These are phyloP conservation scores for Palythoa heliodiscus DNA, from an alignment of 92 coral and sea anemone species.

Conservation along the genomic window DNA sequence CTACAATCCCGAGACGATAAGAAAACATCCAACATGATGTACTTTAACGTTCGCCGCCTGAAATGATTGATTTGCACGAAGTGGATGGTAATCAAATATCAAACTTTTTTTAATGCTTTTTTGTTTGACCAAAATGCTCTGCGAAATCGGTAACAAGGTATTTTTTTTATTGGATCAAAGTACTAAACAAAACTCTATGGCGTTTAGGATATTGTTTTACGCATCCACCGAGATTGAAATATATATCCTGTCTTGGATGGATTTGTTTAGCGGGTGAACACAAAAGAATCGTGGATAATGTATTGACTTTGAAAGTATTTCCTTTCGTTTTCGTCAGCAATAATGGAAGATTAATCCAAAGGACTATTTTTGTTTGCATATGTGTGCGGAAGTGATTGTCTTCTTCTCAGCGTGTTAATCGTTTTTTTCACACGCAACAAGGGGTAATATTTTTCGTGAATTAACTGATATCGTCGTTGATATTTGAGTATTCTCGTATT, in stretches of 20 bases:
- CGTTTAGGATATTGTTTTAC: not conserved
- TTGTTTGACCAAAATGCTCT: not conserved
- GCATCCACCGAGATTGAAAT: not conserved
- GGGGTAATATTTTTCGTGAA: not conserved
- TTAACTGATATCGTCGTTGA: not conserved
- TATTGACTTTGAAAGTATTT: slow-evolving; percentile 16
- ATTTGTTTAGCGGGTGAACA: slow-evolving; percentile 23
- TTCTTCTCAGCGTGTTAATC: not conserved
- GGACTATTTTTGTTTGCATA: not conserved
- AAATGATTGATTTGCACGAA: slow-evolving; percentile 14
- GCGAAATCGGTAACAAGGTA: not conserved
- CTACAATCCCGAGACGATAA: not conserved
- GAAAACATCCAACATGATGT: slow-evolving; percentile 2
- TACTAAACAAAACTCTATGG: not conserved
- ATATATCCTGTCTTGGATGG: not conserved
- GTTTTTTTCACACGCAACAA: not conserved
- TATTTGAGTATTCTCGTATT: not conserved
- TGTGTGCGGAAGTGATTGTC: slow-evolving; percentile 1
- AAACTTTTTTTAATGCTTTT: not conserved
- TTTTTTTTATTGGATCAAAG: not conserved
- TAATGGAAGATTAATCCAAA: slow-evolving; percentile 17
- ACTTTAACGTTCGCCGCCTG: not conserved
- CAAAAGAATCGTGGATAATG: not conserved
- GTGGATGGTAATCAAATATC: slow-evolving; percentile 19
- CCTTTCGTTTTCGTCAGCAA: slow-evolving; percentile 5